Percentiles rank a stretch among this genome's conserved stretches.
Conservation (phyloP, 2,113 vertebrate species). For the Galbula dea region DNA sequence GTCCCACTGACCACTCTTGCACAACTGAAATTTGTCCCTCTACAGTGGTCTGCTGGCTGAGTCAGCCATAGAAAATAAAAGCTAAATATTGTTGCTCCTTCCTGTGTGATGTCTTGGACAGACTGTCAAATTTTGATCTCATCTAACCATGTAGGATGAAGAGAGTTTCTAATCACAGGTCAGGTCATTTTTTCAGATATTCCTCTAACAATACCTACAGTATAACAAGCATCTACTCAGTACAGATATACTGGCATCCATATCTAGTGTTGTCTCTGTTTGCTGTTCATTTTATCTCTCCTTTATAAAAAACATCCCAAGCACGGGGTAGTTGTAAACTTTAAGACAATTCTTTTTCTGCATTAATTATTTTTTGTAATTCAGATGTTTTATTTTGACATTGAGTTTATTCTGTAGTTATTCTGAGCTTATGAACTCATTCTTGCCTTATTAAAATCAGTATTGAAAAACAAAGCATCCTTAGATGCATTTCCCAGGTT, state of each 20-base stretch:
- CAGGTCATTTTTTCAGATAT: neutral
- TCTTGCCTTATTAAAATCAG: neutral
- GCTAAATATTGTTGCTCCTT: neutral
- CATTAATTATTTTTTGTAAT: neutral
- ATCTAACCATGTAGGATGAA: neutral
- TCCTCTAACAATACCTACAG: neutral
- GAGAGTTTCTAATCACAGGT: neutral
- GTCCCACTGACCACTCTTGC: neutral
- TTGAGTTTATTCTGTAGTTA: neutral
- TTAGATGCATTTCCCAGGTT: neutral
- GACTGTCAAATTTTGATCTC: neutral
- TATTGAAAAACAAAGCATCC: neutral
- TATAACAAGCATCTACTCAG: neutral
- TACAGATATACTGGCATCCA: neutral
- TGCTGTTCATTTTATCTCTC: neutral
- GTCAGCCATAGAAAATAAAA: neutral
- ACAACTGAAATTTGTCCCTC: neutral
- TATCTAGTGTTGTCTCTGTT: neutral
- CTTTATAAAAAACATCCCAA: neutral
- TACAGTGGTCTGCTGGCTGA: neutral
- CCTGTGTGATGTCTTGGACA: neutral
- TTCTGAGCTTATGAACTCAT: neutral
- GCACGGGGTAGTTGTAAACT: neutral
- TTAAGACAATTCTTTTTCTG: neutral
- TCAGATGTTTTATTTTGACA: neutral